These are phyloP conservation scores for Zaprionus bogoriensis DNA, from an alignment of 2,888 invertebrate species.

Conservation along the genomic window DNA sequence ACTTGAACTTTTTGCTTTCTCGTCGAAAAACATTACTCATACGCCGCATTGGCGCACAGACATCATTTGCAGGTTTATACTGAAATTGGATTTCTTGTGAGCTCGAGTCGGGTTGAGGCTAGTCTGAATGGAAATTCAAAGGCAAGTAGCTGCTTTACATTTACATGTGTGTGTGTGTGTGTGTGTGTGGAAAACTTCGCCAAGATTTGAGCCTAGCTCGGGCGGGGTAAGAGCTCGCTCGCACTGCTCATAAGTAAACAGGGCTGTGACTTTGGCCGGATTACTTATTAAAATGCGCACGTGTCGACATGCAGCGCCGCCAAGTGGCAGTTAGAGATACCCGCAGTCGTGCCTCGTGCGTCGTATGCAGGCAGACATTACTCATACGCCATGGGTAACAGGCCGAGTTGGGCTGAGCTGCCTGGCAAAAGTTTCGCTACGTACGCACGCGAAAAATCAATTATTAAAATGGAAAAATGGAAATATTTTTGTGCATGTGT, in stretches of 20 bases:
- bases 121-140: conserved; percentile 9
- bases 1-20: neutral
- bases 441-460: conserved; percentile 73
- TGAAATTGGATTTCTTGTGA: conserved; percentile 6
- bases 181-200: conserved; percentile 28
- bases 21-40: neutral
- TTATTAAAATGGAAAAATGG: conserved; percentile 73
- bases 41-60: neutral
- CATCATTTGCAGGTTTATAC: conserved; percentile 21
- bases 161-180: conserved; percentile 3
- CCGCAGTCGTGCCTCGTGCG: conserved; percentile 30
- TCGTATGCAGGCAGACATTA: conserved; percentile 33
- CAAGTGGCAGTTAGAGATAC: conserved; percentile 62
- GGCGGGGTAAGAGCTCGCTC: neutral
- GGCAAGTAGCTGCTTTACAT: conserved; percentile 20
- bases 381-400: conserved; percentile 53
- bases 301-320: conserved; percentile 64
- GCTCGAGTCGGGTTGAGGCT: no score
- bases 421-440: conserved; percentile 32
- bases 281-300: conserved; percentile 68
- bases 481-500: conserved; percentile 45
- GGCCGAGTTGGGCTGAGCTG: neutral
- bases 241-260: conserved; percentile 36
- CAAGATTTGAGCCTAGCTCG: conserved; percentile 47
- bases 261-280: conserved; percentile 35